Evolutionary conservation across 1,140 invertebrate species (phyloP).

Genomic region (Pemphigus obesinymphae): DNA sequence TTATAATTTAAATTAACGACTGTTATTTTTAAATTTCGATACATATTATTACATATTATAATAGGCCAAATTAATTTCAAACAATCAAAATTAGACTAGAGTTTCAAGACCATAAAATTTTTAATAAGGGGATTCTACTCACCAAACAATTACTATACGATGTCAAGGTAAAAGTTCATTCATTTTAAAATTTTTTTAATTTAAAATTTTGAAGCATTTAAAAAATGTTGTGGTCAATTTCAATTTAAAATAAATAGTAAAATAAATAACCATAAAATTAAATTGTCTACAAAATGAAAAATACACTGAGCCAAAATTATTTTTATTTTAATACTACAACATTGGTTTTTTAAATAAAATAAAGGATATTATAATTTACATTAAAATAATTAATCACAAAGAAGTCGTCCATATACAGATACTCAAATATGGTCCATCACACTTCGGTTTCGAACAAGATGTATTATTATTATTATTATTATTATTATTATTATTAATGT

Average conservation of each 20-base stretch:
- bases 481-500: no score
- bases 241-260: not conserved
- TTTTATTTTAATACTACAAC: not conserved
- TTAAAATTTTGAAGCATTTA: not conserved
- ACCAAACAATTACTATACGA: not conserved
- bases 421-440: no score
- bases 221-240: not conserved
- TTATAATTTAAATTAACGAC: not conserved
- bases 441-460: no score
- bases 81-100: not conserved
- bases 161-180: not conserved
- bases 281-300: not conserved
- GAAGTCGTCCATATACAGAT: no score
- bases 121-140: not conserved
- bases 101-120: not conserved
- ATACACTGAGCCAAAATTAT: not conserved
- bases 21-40: no score
- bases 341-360: not conserved
- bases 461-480: not conserved
- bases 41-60: not conserved
- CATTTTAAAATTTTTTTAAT: not conserved
- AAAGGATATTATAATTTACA: not conserved
- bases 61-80: not conserved
- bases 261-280: not conserved
- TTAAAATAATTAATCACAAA: not conserved